Evolutionary conservation across 1,140 invertebrate species (phyloP).

Genomic region (Drosophila guanche): DNA sequence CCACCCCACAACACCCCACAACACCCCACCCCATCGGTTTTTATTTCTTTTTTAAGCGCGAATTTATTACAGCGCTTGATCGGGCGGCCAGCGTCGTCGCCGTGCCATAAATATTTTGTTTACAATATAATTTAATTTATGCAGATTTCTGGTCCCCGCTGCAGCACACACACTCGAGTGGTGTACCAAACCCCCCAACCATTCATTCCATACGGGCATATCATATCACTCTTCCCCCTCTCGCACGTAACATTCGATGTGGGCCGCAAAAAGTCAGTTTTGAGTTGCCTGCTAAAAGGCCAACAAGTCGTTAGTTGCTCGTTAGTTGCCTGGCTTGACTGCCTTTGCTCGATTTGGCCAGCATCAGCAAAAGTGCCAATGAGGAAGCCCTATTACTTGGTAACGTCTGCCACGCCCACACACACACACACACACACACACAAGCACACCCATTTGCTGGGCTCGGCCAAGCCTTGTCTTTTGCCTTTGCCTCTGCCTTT

Average conservation of each 20-base stretch:
- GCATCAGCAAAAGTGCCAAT: constrained; percentile 55
- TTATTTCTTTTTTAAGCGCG: constrained; percentile 65
- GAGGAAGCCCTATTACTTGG: constrained; percentile 74
- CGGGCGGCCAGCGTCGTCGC: constrained; percentile 19
- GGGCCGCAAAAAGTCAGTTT: constrained; percentile 40
- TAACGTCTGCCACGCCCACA: constrained; percentile 37
- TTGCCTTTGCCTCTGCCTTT: no score
- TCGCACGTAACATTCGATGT: constrained; percentile 58
- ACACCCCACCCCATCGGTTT: constrained; percentile 12
- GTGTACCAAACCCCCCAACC: constrained; percentile 1
- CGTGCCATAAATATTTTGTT: constrained; percentile 79
- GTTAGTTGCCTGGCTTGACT: constrained; percentile 29
- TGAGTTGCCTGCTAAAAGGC: constrained; percentile 52
- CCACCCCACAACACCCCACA: constrained; percentile 24
- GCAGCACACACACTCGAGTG: constrained; percentile 29
- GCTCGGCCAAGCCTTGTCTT: background rate
- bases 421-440: background rate
- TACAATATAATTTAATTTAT: constrained; percentile 82
- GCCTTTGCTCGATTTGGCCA: constrained; percentile 12
- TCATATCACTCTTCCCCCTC: constrained; percentile 15
- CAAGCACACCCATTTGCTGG: background rate
- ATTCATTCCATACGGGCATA: constrained; percentile 34
- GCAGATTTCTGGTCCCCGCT: constrained; percentile 67
- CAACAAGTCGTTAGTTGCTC: constrained; percentile 51
- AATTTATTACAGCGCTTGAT: constrained; percentile 75